phyloP scores from a whole-genome alignment of 2,888 invertebrate species.

The Apamea anceps region DNA sequence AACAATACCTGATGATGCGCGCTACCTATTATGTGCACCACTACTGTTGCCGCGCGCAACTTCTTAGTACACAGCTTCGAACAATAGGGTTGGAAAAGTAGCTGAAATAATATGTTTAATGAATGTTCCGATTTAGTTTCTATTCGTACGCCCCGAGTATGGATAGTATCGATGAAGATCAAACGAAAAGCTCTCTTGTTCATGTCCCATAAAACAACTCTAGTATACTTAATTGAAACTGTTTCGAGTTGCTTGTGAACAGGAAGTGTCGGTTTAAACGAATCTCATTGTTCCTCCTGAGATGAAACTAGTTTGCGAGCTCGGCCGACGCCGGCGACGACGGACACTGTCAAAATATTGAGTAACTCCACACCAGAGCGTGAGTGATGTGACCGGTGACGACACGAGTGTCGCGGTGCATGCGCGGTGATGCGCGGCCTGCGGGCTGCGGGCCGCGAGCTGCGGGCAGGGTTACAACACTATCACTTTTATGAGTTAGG shows the following conservation, averaged over 20 bases:
- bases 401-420: conserved; percentile 2
- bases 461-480: background rate
- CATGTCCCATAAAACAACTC: background rate
- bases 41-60: background rate
- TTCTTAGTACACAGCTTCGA: background rate
- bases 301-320: conserved; percentile 31
- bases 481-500: background rate
- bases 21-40: background rate
- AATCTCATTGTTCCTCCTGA: conserved; percentile 6
- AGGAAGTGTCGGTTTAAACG: conserved; percentile 26
- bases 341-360: conserved; percentile 53
- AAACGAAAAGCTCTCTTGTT: background rate
- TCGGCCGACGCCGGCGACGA: conserved; percentile 6
- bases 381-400: conserved; percentile 45
- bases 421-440: background rate
- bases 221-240: background rate
- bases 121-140: too few species aligned
- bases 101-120: background rate
- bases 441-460: background rate
- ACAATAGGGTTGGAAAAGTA: background rate
- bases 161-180: background rate
- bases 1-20: conserved; percentile 33
- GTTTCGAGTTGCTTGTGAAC: conserved; percentile 1
- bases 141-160: too few species aligned
- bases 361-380: conserved; percentile 7